Evolutionary conservation across 2,113 vertebrate genomes (phyloP), one percentile per base, ranked within the genome.

Genomic region (Falco punctatus): DNA sequence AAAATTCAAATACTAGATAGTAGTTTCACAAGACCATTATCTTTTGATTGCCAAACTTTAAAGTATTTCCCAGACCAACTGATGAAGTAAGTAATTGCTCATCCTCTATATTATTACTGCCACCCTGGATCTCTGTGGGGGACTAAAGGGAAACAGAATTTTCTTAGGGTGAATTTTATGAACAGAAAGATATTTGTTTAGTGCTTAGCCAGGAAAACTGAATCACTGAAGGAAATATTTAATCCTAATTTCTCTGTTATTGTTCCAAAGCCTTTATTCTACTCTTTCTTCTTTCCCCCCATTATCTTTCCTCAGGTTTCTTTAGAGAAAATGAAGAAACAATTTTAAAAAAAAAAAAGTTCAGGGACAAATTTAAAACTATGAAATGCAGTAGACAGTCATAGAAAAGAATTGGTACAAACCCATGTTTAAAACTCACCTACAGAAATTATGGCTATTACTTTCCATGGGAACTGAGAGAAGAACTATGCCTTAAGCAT

Each of bases 11-110:
- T 89, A 84, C 61, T 62, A 85, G 24, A 91, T 28, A 87, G 93
- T 80, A 93, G 93, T 91, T 97, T 96, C 93, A 95, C 79, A 97
- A 94, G 78, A 83, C 73, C 81, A 92, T 96, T 96, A 95, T 96
- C 86, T 95, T 96, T 96, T 97, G 92, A 96, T 97, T 97, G 96
- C 91, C 94, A 95, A 95, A 97, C 96, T 96, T 97, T 65, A 95
- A 96, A 96, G 92, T 84, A 86, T 96, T 97, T 97, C 95, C 96
- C 95, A 96, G 75, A 95, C 94, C 89, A 86, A 82, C 92, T 88
- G 87, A 96, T 96, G 94, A 97, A 97, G 94, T 95, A 94, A 96
- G 95, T 97, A 96, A 96, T 97, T 97, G 95, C 84, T 95, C 83
- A 95, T 96, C 93, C 93, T 94, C 67, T 96, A 9, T 96, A 86